Conservation (phyloP, 2,113 vertebrate species). For the Trichomycterus rosablanca region DNA sequence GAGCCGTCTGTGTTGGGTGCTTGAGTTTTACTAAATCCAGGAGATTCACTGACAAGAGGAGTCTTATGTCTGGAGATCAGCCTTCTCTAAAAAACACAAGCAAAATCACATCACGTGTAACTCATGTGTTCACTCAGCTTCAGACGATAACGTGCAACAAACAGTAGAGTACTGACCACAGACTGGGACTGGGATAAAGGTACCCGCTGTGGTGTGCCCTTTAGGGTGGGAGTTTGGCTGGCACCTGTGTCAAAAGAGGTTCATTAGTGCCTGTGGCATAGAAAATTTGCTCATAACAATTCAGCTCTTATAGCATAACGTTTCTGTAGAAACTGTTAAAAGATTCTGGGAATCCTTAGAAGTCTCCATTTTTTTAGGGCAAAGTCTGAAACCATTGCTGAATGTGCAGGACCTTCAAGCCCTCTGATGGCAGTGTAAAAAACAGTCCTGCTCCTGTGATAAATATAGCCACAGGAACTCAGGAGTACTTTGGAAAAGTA, state of each 20-base stretch:
- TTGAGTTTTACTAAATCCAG: slow-evolving; percentile 23
- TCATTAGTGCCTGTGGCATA: too few relatives aligned
- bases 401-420: too few relatives aligned
- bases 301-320: too few relatives aligned
- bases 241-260: slow-evolving; percentile 22
- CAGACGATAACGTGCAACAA: not conserved
- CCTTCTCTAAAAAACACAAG: slow-evolving; percentile 51
- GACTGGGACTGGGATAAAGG: slow-evolving; percentile 53
- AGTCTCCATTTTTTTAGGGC: too few relatives aligned
- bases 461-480: too few relatives aligned
- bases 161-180: slow-evolving; percentile 49
- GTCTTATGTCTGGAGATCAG: slow-evolving; percentile 45
- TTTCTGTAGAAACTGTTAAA: too few relatives aligned
- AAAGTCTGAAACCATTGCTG: too few relatives aligned
- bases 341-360: too few relatives aligned
- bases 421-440: too few relatives aligned
- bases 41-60: slow-evolving; percentile 28
- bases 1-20: slow-evolving; percentile 29
- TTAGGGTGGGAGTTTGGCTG: slow-evolving; percentile 44
- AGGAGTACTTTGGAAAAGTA: too few relatives aligned
- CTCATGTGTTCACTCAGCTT: not conserved
- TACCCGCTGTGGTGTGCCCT: slow-evolving; percentile 61
- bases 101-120: not conserved
- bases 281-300: too few relatives aligned
- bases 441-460: too few relatives aligned